These are phyloP conservation scores for Rhodeus uyekii DNA, from an alignment of 2,797 vertebrate genomes.

Conservation along the genomic window DNA sequence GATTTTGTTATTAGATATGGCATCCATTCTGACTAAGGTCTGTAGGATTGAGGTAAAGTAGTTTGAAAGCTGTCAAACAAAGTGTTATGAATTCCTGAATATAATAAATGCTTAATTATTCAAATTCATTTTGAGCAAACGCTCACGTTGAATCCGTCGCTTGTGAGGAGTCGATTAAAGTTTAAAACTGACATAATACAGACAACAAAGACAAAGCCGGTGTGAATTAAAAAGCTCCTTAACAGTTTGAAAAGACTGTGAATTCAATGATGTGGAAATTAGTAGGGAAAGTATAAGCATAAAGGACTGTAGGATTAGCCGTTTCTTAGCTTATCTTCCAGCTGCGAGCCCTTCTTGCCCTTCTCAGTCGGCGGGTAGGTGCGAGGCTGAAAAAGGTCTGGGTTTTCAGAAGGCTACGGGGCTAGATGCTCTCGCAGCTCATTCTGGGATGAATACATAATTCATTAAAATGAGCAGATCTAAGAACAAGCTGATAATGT, in stretches of 20 bases:
- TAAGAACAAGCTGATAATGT: slow-evolving; percentile 33
- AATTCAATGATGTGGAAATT: slow-evolving; percentile 35
- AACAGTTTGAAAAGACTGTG: neutral
- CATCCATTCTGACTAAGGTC: neutral
- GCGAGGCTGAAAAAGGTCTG: slow-evolving; percentile 24
- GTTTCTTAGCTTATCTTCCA: slow-evolving; percentile 20
- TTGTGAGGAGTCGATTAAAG: neutral
- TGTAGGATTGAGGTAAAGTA: neutral
- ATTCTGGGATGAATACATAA: slow-evolving; percentile 25
- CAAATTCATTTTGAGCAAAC: slow-evolving; percentile 1
- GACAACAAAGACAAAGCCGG: slow-evolving; percentile 8
- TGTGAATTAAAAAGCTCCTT: slow-evolving; percentile 17
- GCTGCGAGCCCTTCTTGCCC: neutral
- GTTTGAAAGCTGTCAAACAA: neutral
- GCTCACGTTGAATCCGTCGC: slow-evolving; percentile 1
- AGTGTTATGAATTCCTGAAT: neutral
- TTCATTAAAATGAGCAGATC: slow-evolving; percentile 35
- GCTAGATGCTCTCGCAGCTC: neutral
- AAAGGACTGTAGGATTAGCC: slow-evolving; percentile 3
- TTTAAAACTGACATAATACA: slow-evolving; percentile 27
- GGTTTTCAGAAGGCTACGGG: neutral
- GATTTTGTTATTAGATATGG: neutral
- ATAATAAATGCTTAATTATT: slow-evolving; percentile 8
- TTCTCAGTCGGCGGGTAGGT: neutral
- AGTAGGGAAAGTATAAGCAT: slow-evolving; percentile 12